Evolutionary conservation across 35 echinoderm and acorn worm species (phyloP).

Genomic region (Ophiothrix spiculata): DNA sequence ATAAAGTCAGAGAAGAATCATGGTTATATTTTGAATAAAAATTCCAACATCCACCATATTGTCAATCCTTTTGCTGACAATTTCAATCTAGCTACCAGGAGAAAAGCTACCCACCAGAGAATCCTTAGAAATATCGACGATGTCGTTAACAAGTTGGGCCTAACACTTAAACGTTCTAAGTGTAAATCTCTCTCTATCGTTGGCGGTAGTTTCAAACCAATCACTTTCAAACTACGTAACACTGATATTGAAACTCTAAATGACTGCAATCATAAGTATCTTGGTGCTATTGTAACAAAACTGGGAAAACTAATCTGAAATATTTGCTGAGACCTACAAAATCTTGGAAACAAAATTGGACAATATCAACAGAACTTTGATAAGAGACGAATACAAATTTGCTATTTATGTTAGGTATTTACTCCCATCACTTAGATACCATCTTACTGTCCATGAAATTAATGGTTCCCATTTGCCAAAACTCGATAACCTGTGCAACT

Average conservation of each 20-base stretch:
- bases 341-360: neutral
- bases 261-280: neutral
- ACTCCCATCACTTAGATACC: slow-evolving; percentile 4
- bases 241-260: neutral
- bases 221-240: neutral
- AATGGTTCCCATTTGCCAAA: neutral
- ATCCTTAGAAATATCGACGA: neutral
- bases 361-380: neutral
- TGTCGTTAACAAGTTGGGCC: neutral
- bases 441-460: neutral
- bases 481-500: neutral
- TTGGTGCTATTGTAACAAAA: neutral
- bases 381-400: neutral
- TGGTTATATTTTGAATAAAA: neutral
- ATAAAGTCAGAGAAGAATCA: slow-evolving; percentile 3
- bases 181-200: neutral
- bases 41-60: slow-evolving; percentile 7
- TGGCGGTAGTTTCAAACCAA: neutral
- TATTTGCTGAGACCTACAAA: neutral
- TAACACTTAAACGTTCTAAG: neutral
- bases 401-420: neutral
- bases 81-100: slow-evolving; percentile 17
- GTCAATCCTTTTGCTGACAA: slow-evolving; percentile 39
- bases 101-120: slow-evolving; percentile 18
- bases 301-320: neutral